Base-by-base conservation (phyloP, 2,797 vertebrate genomes). In the Chaetodon trifasciatus region DNA sequence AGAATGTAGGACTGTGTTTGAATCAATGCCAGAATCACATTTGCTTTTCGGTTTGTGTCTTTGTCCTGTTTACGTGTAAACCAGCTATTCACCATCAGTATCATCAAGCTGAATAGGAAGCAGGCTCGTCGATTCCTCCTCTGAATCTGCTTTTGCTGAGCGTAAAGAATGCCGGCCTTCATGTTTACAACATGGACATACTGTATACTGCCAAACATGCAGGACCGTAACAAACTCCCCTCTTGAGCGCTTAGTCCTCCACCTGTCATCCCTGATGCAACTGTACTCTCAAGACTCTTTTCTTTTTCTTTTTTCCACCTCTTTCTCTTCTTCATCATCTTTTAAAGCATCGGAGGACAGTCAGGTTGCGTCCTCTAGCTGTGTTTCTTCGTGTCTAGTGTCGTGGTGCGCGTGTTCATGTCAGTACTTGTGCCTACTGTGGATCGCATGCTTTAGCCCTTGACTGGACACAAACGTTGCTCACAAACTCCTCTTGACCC, bases 401-500 rank as follows among this genome's bases (percentile, higher is more conserved):
- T 95, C 66, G 93, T 96, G 92, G 94, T 96, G 94, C 93, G 94
- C 86, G 95, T 94, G 94, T 95, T 95, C 93, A 95, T 94, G 95
- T 96, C 95, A 92, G 95, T 96, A 94, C 91, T 95, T 93, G 95
- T 96, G 94, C 94, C 95, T 95, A 95, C 93, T 96, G 95, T 96
- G 95, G 93, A 96, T 95, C 93, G 95, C 95, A 96, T 96, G 95
- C 95, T 95, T 95, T 95, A 95, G 95, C 94, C 94, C 94, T 95
- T 94, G 93, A 94, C 93, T 92, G 94, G 94, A 95, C 94, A 95
- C 93, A 94, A 95, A 94, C 86, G 90, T 95, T 94, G 94, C 94
- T 96, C 95, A 95, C 92, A 93, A 94, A 94, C 93, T 93, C 93
- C 93, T 92, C 93, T 89, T 89, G 92, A 92, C 93, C 91, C 92